Evolutionary conservation across 2,113 vertebrate genomes (phyloP), one percentile per base, ranked within the genome.

Genomic region (Calypte anna): DNA sequence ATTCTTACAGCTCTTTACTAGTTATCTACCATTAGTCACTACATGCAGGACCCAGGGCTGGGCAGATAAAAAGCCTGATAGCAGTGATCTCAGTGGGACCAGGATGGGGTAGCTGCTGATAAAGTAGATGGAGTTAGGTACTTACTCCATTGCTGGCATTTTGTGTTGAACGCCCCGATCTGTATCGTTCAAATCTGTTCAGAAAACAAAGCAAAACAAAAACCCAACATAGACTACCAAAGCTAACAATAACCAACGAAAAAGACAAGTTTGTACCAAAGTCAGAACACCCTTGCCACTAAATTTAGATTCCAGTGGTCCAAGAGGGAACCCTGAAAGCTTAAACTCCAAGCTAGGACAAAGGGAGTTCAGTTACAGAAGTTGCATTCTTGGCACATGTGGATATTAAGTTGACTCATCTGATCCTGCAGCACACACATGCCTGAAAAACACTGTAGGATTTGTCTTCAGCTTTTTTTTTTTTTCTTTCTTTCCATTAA

Each of bases 81-180:
- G 10, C 9, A 27, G 23, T 50, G 74, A 4, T 6, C 22, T 13
- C 4, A 38, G 15, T 5, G 8, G 0, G 1, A 50, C 20, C 30
- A 23, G 43, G 3, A 2, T 2, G 54, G 44, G 31, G 54, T 7
- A 63, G 61, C 50, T 89, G 51, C 85, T 77, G 75, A 33, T 7
- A n/a, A 0, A 30, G 53, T 6, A 55, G 59, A 4, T 10, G 46
- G 9, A 76, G 16, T 6, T 12, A 43, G 67, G 82, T 79, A 98
- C 99, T 99, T 98, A 99, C 99, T 95, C 99, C 99, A 31, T 99
- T 99, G 96, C 98, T 99, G 97, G 98, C 92, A 13, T 97, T 98
- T 94, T 99, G 99, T 86, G 97, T 97, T 1, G 98, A 97, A 86
- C 99, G 98, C 83, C 99, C 98, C 0, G 98, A 98, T 68, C 99